Evolutionary conservation across 92 coral and sea anemone genomes (phyloP).

Genomic region (Zoanthus solanderi): DNA sequence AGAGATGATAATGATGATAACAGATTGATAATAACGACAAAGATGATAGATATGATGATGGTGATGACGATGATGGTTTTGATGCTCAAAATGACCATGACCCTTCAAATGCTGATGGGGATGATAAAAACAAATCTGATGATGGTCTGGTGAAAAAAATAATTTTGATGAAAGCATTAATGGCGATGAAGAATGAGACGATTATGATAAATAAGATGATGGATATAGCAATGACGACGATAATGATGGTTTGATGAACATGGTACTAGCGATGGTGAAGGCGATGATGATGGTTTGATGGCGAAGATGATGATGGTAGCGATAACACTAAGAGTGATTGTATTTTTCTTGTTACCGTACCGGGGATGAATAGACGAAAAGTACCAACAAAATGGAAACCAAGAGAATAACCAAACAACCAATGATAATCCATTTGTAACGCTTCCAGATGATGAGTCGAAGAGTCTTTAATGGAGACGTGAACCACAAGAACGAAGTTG

Average conservation of each 20-base stretch:
- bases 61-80: not conserved
- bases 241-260: not conserved
- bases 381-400: not conserved
- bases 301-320: too few relatives aligned
- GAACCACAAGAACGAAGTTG: slow-evolving; percentile 68
- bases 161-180: not conserved
- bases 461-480: slow-evolving; percentile 63
- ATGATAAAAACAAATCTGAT: too few relatives aligned
- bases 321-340: too few relatives aligned
- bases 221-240: not conserved
- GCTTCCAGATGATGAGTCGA: slow-evolving; percentile 60
- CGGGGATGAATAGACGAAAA: too few relatives aligned
- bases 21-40: too few relatives aligned
- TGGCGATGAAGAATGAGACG: not conserved
- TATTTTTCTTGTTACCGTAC: too few relatives aligned
- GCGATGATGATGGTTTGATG: too few relatives aligned
- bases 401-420: slow-evolving; percentile 12
- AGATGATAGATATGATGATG: not conserved
- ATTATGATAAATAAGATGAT: not conserved
- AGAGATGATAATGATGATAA: too few relatives aligned
- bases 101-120: too few relatives aligned
- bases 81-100: not conserved
- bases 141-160: too few relatives aligned
- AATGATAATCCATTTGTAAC: slow-evolving; percentile 64
- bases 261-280: too few relatives aligned